A percentile compares a stretch with the other conserved stretches of the same genome.
Evolutionary conservation across 2,888 invertebrate genomes (phyloP).

Genomic region (Leucoptera coffeella): DNA sequence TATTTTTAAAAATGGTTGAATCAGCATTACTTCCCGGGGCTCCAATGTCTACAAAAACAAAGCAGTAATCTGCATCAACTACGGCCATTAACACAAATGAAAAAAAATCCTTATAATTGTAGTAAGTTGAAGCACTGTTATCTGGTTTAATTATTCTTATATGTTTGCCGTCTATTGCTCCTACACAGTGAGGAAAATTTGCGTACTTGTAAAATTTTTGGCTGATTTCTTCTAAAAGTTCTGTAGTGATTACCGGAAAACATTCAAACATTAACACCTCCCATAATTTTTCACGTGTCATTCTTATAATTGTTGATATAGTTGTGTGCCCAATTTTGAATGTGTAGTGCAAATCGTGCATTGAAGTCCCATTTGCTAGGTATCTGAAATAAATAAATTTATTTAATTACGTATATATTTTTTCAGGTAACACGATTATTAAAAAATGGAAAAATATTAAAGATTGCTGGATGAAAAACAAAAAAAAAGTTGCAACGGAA

Average conservation of each 20-base stretch:
- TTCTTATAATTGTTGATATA: constrained; percentile 7
- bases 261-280: constrained; percentile 6
- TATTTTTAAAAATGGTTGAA: constrained; percentile 8
- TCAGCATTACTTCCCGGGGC: constrained; percentile 7
- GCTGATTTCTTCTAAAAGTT: constrained; percentile 10
- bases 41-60: constrained; percentile 8
- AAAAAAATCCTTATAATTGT: constrained; percentile 7
- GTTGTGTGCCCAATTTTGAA: constrained; percentile 8
- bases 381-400: constrained; percentile 6
- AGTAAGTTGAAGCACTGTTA: constrained; percentile 6
- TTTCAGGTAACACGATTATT: constrained; percentile 8
- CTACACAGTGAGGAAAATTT: constrained; percentile 10
- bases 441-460: constrained; percentile 11
- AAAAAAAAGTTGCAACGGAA: constrained; percentile 5
- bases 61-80: constrained; percentile 5
- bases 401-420: constrained; percentile 1
- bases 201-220: constrained; percentile 6
- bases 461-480: constrained; percentile 8
- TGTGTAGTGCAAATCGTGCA: constrained; percentile 6
- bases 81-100: constrained; percentile 7
- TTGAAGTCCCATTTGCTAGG: constrained; percentile 4
- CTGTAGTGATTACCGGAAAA: constrained; percentile 8
- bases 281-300: constrained; percentile 9
- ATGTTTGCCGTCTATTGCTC: constrained; percentile 11
- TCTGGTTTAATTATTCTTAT: constrained; percentile 8